These are phyloP conservation scores for Isotomurus palustris DNA, from an alignment of 2,888 invertebrate genomes.

Conservation along the genomic window DNA sequence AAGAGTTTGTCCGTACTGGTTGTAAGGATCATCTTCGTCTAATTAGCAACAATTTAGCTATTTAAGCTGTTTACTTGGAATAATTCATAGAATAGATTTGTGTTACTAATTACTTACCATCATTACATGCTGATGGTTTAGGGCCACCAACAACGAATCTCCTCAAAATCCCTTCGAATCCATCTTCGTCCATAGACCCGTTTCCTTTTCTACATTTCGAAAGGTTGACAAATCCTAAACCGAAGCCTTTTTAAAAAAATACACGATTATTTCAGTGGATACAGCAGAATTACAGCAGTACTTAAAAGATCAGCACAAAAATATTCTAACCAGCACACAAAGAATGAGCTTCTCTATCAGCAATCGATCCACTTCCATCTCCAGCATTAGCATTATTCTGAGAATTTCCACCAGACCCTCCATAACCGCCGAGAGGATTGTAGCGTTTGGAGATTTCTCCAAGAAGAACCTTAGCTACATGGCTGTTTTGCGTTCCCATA, in stretches of 20 bases:
- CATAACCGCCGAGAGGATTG: constrained; percentile 42
- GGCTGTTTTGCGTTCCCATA: constrained; percentile 42
- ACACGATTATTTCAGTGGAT: background rate
- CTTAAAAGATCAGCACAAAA: no score
- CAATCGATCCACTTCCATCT: constrained; percentile 32
- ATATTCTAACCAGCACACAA: constrained; percentile 40
- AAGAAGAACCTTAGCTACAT: constrained; percentile 43
- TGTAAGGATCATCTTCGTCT: constrained; percentile 40
- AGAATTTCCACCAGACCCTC: constrained; percentile 35
- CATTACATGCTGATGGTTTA: constrained; percentile 34
- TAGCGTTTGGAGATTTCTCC: constrained; percentile 46
- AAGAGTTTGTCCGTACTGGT: constrained; percentile 40
- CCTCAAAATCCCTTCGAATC: constrained; percentile 45
- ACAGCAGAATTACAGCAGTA: no score
- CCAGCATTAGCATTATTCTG: constrained; percentile 31
- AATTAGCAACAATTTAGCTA: background rate
- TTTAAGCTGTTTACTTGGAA: background rate
- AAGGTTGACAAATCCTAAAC: constrained; percentile 44
- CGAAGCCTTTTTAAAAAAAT: constrained; percentile 32
- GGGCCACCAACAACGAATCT: constrained; percentile 46
- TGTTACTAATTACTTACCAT: constrained; percentile 6
- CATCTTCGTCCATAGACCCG: constrained; percentile 39
- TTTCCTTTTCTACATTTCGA: constrained; percentile 37
- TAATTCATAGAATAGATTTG: background rate
- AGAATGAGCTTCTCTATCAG: constrained; percentile 44